phyloP scores from a whole-genome alignment of 2,113 vertebrate species.

The Protobothrops flavoviridis region DNA sequence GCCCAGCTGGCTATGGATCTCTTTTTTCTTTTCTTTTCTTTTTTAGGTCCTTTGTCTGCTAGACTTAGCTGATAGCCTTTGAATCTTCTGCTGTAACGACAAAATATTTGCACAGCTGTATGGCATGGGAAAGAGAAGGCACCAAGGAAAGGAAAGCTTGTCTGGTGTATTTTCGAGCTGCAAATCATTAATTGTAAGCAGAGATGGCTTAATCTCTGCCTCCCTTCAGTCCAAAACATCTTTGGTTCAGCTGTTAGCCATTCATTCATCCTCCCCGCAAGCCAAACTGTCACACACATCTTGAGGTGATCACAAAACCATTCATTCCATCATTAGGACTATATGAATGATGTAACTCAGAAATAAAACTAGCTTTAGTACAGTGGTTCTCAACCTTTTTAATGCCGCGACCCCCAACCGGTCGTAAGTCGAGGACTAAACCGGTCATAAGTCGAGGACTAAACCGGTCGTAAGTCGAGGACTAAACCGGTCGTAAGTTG shows the following conservation, averaged over 20 bases:
- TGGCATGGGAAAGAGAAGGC: slow-evolving; percentile 39
- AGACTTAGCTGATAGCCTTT: slow-evolving; percentile 59
- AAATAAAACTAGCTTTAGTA: background rate
- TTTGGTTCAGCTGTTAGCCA: slow-evolving; percentile 14
- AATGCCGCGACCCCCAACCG: no score
- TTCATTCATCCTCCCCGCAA: background rate
- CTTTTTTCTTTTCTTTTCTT: slow-evolving; percentile 11
- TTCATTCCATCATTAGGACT: background rate
- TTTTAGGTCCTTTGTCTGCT: slow-evolving; percentile 54
- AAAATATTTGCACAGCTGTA: slow-evolving; percentile 70
- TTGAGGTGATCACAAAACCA: background rate
- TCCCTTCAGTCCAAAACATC: slow-evolving; percentile 5
- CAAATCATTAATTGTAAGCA: slow-evolving; percentile 5
- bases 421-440: no score
- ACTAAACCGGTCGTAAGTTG: no score
- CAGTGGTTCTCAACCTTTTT: no score
- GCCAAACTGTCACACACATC: background rate
- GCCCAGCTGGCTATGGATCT: slow-evolving; percentile 51
- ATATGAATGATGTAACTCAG: background rate
- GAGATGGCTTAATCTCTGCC: background rate
- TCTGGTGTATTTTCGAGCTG: slow-evolving; percentile 19
- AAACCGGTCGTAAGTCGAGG: no score
- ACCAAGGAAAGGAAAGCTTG: slow-evolving; percentile 6
- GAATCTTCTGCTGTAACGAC: slow-evolving; percentile 58
- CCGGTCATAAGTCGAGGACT: no score